Conservation (phyloP, 2,797 vertebrate species). For the Coranthus polyacanthus region DNA sequence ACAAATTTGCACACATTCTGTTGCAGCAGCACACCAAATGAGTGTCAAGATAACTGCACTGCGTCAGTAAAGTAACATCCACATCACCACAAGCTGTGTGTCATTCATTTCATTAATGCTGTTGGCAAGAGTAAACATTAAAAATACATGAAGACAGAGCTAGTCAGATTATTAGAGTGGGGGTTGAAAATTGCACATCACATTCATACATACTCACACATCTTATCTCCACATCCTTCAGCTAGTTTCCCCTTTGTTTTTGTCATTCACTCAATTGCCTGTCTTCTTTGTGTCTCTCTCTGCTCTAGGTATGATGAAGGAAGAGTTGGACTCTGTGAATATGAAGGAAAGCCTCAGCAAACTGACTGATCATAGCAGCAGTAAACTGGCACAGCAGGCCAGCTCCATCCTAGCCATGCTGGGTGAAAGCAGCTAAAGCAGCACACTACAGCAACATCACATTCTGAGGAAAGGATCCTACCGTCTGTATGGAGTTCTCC, state of each 20-base stretch:
- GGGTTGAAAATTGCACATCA: no score
- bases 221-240: neutral
- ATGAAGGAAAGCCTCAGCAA: conserved; percentile 86
- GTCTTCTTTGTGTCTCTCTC: neutral
- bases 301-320: conserved; percentile 84
- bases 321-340: conserved; percentile 85
- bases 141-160: no score
- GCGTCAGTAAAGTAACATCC: no score
- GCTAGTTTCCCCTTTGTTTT: neutral
- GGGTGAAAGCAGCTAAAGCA: conserved; percentile 70
- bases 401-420: conserved; percentile 81
- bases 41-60: neutral
- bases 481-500: conserved; percentile 18
- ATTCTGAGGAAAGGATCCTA: conserved; percentile 2
- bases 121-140: no score
- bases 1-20: conserved; percentile 1
- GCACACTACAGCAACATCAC: conserved; percentile 57
- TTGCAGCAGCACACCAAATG: neutral
- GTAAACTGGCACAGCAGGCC: conserved; percentile 87
- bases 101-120: no score
- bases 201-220: neutral
- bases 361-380: conserved; percentile 84
- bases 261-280: neutral
- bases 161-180: no score
- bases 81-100: neutral